Percentiles rank a stretch among this genome's conserved stretches.
Conservation (phyloP, 1,140 invertebrate species). For the Zaprionus vittiger region DNA sequence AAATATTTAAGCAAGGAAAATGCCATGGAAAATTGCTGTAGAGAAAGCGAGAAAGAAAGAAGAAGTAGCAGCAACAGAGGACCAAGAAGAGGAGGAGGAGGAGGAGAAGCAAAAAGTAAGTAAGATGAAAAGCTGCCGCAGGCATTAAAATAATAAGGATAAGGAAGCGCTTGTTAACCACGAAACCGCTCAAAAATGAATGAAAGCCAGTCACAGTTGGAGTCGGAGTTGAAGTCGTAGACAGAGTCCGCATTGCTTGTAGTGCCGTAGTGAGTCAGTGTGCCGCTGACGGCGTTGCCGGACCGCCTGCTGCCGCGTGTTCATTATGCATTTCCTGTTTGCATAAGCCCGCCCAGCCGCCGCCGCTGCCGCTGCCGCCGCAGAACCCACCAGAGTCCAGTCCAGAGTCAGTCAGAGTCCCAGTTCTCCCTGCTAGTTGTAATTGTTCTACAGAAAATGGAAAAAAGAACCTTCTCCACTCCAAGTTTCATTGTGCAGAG, state of each 20-base stretch:
- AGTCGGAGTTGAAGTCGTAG: constrained; percentile 26
- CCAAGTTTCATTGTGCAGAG: constrained; percentile 66
- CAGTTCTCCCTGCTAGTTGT: constrained; percentile 55
- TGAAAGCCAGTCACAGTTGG: constrained; percentile 51
- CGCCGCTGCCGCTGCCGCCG: neutral
- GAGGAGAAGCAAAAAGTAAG: constrained; percentile 60
- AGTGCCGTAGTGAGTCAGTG: constrained; percentile 40
- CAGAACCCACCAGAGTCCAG: constrained; percentile 1
- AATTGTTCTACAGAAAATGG: constrained; percentile 59
- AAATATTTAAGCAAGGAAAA: constrained; percentile 74
- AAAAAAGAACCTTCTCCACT: neutral
- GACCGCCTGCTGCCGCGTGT: constrained; percentile 64
- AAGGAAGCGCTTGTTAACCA: constrained; percentile 82
- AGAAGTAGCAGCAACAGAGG: constrained; percentile 10
- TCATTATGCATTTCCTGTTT: constrained; percentile 83
- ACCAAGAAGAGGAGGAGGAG: no score
- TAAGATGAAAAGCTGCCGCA: constrained; percentile 80
- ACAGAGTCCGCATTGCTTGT: neutral
- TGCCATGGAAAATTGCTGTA: constrained; percentile 35
- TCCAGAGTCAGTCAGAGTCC: neutral
- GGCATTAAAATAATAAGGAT: constrained; percentile 83
- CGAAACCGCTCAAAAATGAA: constrained; percentile 81
- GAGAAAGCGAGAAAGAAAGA: constrained; percentile 15
- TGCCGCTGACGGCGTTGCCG: constrained; percentile 42
- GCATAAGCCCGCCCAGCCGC: constrained; percentile 56